Base-by-base conservation (phyloP, 2,113 vertebrate species). In the Xenopus borealis region DNA sequence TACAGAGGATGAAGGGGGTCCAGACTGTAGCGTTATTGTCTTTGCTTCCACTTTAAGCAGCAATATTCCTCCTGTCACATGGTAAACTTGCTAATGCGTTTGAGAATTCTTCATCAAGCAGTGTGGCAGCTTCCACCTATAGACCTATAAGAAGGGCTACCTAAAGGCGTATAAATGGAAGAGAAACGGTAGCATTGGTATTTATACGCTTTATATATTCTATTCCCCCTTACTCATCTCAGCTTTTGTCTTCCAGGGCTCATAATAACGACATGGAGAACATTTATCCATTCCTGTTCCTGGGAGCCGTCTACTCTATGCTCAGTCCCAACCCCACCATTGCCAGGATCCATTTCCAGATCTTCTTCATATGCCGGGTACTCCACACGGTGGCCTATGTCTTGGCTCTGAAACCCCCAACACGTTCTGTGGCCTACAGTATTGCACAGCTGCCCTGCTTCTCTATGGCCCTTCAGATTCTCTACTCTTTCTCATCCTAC, bases 281-380 rank as follows among this genome's bases (percentile, higher is more conserved):
- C 88, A 97, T 99, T 82, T 88, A 93, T 3, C 96, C 97, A 0
- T 99, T 99, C 87, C 89, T 99, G 44, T 98, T 99, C 84, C 86
- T 98, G 0, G 97, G 97, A 1, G 87, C 96, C 0, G 13, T 97
- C 83, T 99, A 98, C 85, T 94, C 91, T 52, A 78, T 96, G 85
- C 91, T 89, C 2, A 89, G 89, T 12, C 97, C 97, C 3, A 85
- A 83, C 0, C 87, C 89, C 0, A 0, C 78, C 0, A 71, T 91
- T n/a, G 97, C 97, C 63, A 89, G 89, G 75, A 72, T 90, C 13
- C 97, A 99, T 81, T 99, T 98, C 82, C 81, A 95, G 11, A 53
- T 92, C 30, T 94, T 98, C 87, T 93, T 95, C 1, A 0, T 87
- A 45, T 89, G 84, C 6, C 93, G 97, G 0, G 1, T 94, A 2